Evolutionary conservation across 1,140 invertebrate species (phyloP).

Genomic region (Tetramorium simillimum): DNA sequence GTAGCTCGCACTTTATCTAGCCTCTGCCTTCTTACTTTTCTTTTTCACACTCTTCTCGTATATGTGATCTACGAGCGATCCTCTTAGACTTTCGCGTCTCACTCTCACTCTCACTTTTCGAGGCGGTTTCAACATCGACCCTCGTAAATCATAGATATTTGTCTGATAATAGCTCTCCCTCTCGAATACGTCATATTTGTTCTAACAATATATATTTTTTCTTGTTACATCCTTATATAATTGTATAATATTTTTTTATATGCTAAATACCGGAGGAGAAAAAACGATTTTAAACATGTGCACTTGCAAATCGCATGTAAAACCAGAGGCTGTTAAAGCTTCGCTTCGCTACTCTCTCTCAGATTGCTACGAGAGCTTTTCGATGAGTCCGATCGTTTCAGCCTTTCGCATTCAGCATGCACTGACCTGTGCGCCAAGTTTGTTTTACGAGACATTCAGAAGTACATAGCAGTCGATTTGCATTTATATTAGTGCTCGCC

Average conservation of each 20-base stretch:
- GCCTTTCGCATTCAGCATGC: slow-evolving; percentile 10
- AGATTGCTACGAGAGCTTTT: slow-evolving; percentile 42
- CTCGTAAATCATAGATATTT: slow-evolving; percentile 50
- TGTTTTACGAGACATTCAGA: slow-evolving; percentile 73
- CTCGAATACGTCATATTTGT: background rate
- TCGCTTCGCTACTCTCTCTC: background rate
- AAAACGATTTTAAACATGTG: background rate
- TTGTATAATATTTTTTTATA: background rate
- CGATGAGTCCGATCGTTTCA: slow-evolving; percentile 63
- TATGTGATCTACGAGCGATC: slow-evolving; percentile 62
- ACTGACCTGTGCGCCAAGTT: slow-evolving; percentile 63
- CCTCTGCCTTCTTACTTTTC: slow-evolving; percentile 21
- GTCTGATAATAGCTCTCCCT: background rate
- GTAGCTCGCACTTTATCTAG: slow-evolving; percentile 49
- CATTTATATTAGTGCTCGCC: slow-evolving; percentile 79
- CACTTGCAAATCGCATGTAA: background rate
- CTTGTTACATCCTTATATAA: background rate
- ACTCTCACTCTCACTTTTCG: slow-evolving; percentile 55
- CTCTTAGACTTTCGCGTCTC: slow-evolving; percentile 56
- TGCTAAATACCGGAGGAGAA: background rate
- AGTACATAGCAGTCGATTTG: slow-evolving; percentile 77
- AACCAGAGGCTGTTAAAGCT: background rate
- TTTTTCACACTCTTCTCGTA: slow-evolving; percentile 21
- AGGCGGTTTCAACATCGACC: slow-evolving; percentile 4
- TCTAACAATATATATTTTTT: background rate